Evolutionary conservation across 2,797 vertebrate genomes (phyloP).

Genomic region (Botia kubotai): DNA sequence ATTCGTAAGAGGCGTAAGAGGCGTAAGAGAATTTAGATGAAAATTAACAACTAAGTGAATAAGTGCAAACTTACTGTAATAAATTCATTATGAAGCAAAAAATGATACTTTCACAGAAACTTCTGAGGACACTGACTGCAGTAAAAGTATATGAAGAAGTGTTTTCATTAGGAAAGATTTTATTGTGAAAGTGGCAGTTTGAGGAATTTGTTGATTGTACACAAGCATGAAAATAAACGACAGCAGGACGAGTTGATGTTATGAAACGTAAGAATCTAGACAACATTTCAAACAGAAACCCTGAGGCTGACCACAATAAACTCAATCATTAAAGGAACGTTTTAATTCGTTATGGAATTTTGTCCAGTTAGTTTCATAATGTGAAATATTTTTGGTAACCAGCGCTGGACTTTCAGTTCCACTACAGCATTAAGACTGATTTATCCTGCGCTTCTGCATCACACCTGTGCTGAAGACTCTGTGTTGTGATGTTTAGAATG

Average conservation of each 20-base stretch:
- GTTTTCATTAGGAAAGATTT: background rate
- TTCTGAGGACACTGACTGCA: no score
- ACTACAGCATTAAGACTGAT: background rate
- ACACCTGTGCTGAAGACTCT: background rate
- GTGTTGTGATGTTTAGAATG: background rate
- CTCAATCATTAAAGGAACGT: slow-evolving; percentile 20
- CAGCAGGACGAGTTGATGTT: background rate
- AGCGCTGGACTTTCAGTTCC: slow-evolving; percentile 3
- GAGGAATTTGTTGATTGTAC: background rate
- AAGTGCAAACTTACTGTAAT: no score
- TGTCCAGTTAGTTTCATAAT: slow-evolving; percentile 27
- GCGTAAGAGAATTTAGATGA: no score
- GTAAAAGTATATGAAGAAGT: background rate
- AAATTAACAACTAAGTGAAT: no score
- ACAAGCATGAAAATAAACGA: background rate
- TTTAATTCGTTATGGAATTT: slow-evolving; percentile 26
- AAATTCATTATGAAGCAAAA: no score
- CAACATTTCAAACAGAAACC: slow-evolving; percentile 23
- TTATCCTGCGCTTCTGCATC: background rate
- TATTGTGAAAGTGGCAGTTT: background rate
- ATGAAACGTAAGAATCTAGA: slow-evolving; percentile 17
- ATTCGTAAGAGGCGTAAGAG: no score
- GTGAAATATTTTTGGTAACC: slow-evolving; percentile 24
- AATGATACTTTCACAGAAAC: no score
- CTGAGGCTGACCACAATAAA: slow-evolving; percentile 26